Base-by-base conservation (phyloP, 2,113 vertebrate genomes). In the Gopherus flavomarginatus region DNA sequence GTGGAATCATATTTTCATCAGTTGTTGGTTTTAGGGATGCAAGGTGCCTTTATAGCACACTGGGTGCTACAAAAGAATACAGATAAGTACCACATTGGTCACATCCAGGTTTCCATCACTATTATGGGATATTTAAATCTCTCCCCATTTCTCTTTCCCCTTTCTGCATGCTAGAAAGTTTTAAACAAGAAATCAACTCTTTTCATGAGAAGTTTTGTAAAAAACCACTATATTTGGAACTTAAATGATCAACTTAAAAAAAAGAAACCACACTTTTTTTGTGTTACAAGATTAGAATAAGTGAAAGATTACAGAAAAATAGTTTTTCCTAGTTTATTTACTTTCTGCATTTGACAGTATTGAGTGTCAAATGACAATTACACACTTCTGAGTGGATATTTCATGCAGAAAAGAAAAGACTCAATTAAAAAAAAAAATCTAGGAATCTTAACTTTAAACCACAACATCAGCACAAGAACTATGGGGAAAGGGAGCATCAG, bases 121-220 rank as follows among this genome's bases (percentile, higher is more conserved):
- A 3, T 16, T 65, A 31, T 5, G 14, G 59, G 6, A 65, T 16
- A 65, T 65, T 65, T 65, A 65, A 65, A 65, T 65, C 29, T 29
- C 12, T 27, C 27, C 57, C 29, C 12, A 31, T 62, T 35, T 35
- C 13, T 31, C 14, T 35, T 82, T 50, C 62, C 56, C 10, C 31
- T 9, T 3, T 35, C 54, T 85, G 14, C 22, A 88, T 27, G 22
- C 22, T 69, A 54, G 47, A 35, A 79, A 24, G 0, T 69, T 69
- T n/a, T 3, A 78, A 14, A 0, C 0, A 1, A 84, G 22, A 49
- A 26, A 1, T 12, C 86, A 90, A 8, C 7, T 86, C 56, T 3
- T 78, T 50, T 5, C 3, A 35, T 78, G 52, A 22, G 5, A 38
- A 4, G 8, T 44, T 24, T 16, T 4, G 16, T 47, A 24, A 22